Percentiles rank a stretch among this genome's conserved stretches.
These are phyloP conservation scores for Cygnus atratus DNA, from an alignment of 2,113 vertebrate genomes.

Conservation along the genomic window DNA sequence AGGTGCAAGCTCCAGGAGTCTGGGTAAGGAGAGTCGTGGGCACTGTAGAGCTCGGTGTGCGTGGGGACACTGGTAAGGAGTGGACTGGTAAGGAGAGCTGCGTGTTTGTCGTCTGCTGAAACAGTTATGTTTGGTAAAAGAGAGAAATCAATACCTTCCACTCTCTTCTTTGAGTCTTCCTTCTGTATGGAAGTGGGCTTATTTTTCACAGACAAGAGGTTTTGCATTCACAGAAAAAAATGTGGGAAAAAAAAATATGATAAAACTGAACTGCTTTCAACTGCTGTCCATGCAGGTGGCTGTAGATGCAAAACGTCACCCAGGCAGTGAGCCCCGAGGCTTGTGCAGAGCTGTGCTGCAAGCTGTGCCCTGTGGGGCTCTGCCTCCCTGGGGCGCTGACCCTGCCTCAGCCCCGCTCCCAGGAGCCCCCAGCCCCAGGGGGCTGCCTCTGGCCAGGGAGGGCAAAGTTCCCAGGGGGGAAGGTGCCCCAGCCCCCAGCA, in stretches of 20 bases:
- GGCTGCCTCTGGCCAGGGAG: too few relatives aligned
- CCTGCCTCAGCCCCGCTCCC: too few relatives aligned
- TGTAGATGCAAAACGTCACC: not conserved
- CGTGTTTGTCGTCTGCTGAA: not conserved
- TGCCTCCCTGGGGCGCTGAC: too few relatives aligned
- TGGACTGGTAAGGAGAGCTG: not conserved
- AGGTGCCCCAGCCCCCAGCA: too few relatives aligned
- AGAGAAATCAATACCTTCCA: not conserved
- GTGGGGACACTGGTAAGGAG: not conserved
- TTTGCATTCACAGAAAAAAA: not conserved
- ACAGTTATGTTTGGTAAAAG: not conserved
- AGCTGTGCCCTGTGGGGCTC: not conserved
- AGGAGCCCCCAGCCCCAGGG: too few relatives aligned
- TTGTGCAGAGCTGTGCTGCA: conserved; percentile 28
- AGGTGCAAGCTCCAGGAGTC: not conserved
- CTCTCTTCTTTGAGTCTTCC: not conserved
- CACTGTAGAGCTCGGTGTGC: not conserved
- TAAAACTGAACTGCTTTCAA: fast-evolving
- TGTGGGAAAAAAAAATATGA: not conserved
- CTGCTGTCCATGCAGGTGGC: not conserved
- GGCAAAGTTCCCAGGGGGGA: too few relatives aligned
- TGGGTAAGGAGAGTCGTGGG: not conserved
- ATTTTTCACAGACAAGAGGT: conserved; percentile 14
- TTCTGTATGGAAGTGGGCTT: not conserved
- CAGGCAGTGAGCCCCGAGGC: not conserved